These are phyloP conservation scores for Eulemur rubriventer DNA, from an alignment of 2,797 vertebrate genomes.

Conservation along the genomic window DNA sequence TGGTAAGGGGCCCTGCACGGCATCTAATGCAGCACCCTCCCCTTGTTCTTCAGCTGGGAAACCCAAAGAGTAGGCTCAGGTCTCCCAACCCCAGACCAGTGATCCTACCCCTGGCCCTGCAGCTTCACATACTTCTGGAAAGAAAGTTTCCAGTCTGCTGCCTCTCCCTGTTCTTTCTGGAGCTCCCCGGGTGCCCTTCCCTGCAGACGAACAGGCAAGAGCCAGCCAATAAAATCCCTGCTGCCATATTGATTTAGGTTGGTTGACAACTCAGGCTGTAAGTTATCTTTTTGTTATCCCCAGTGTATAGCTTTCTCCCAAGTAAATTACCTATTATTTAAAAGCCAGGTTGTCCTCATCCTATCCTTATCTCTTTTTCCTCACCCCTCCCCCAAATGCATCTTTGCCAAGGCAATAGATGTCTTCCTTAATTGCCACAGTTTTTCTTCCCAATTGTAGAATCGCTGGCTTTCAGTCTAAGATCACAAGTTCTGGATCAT, in stretches of 20 bases:
- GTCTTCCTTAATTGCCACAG: background rate
- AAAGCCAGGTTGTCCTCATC: background rate
- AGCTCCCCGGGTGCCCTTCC: background rate
- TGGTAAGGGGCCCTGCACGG: background rate
- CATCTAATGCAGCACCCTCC: background rate
- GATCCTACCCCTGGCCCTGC: background rate
- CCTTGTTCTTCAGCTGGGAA: background rate
- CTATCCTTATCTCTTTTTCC: background rate
- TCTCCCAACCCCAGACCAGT: background rate
- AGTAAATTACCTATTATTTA: slow-evolving; percentile 18
- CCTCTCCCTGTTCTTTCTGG: background rate
- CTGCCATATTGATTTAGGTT: background rate
- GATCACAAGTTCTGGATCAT: background rate
- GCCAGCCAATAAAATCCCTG: background rate
- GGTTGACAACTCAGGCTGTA: background rate
- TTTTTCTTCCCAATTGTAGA: background rate
- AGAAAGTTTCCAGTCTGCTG: background rate
- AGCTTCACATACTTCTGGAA: background rate
- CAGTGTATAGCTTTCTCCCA: background rate
- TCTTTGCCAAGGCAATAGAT: background rate
- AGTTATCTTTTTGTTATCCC: background rate
- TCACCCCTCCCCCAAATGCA: background rate
- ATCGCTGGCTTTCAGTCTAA: background rate
- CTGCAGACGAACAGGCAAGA: background rate
- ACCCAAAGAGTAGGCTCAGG: background rate